phyloP scores from a whole-genome alignment of 2,888 invertebrate genomes.

The Cheilosia scutellata region DNA sequence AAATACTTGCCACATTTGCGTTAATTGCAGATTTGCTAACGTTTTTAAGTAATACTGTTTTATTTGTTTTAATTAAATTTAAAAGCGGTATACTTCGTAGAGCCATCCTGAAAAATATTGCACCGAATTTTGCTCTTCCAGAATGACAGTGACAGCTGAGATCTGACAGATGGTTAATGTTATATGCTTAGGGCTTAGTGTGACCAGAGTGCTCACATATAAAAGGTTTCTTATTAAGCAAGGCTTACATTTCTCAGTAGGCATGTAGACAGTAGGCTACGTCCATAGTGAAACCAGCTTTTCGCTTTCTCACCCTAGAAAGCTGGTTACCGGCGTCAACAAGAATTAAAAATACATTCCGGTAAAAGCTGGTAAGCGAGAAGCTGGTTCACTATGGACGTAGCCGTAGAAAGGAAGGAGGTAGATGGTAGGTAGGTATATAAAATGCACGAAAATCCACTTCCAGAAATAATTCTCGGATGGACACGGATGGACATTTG shows the following conservation, averaged over 20 bases:
- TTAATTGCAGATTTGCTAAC: slow-evolving; percentile 25
- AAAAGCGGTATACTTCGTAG: slow-evolving; percentile 57
- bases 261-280: too few species aligned
- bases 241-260: background rate
- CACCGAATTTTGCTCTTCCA: background rate
- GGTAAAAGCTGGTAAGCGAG: too few species aligned
- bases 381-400: too few species aligned
- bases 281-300: too few species aligned
- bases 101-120: slow-evolving; percentile 51
- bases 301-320: too few species aligned
- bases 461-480: too few species aligned
- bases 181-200: background rate
- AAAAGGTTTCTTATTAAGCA: background rate
- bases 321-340: too few species aligned
- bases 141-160: slow-evolving; percentile 14
- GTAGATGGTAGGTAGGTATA: too few species aligned
- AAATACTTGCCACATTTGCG: slow-evolving; percentile 28
- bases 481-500: too few species aligned
- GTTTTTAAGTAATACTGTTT: slow-evolving; percentile 36
- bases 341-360: too few species aligned
- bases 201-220: background rate
- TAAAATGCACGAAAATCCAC: too few species aligned
- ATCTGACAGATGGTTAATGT: background rate
- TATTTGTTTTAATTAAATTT: slow-evolving; percentile 57
- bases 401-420: too few species aligned